Base-by-base conservation (phyloP, 2,113 vertebrate species). In the Onychostoma macrolepis region DNA sequence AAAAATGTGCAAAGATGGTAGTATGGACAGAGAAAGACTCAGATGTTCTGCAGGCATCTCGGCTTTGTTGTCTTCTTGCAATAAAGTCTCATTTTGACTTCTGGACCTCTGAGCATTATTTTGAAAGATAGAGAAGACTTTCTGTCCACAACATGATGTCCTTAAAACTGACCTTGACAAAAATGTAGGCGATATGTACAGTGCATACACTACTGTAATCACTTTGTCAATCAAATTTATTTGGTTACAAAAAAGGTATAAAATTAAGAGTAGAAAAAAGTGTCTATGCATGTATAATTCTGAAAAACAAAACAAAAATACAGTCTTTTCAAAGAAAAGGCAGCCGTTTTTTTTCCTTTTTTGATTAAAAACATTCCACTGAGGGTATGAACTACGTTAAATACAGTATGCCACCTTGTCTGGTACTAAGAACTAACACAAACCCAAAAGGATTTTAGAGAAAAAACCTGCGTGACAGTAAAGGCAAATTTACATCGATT, bases 201-300 rank as follows among this genome's bases (percentile, higher is more conserved):
- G 13, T 74, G 15, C 58, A 84, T 12, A 84, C 24, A 85, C 75
- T 10, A 41, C 33, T 24, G 43, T 50, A n/a, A 48, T 48, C 79
- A 76, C 24, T 81, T 53, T 89, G 86, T 87, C 72, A 88, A 88
- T 90, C 33, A 63, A 85, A 89, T 92, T 92, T 92, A 93, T 95
- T 94, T 92, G 72, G 86, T 91, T 93, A 94, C 89, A 94, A 94
- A 91, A 94, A 92, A 92, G 77, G 84, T 95, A 95, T 90, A 96
- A 96, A 96, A 95, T 90, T 89, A 95, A 94, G 81, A 89, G 90
- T 94, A 94, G 92, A 94, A 96, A 96, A 61, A 94, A 92, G 87
- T 79, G 28, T 86, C 91, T 80, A 74, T 80, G 65, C 76, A 85
- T 85, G 74, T 85, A 90, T 86, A 79, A 84, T 93, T 92, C 93